These are phyloP conservation scores for Anomalospiza imberbis DNA, from an alignment of 2,797 vertebrate species.

Conservation along the genomic window DNA sequence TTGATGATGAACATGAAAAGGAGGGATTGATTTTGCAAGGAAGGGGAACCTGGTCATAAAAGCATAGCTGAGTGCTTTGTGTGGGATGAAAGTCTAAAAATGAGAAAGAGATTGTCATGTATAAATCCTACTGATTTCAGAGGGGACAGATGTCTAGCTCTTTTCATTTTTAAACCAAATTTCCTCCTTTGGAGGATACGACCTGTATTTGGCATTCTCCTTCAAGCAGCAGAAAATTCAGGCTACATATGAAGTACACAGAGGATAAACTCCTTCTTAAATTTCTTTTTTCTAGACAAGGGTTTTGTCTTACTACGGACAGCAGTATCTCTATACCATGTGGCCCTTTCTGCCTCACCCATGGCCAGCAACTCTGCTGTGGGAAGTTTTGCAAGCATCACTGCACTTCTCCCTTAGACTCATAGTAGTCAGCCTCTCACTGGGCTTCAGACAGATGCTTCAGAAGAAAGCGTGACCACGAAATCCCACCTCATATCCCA, in stretches of 20 bases:
- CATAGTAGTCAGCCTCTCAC: not conserved
- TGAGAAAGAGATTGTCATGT: not conserved
- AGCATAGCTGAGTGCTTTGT: not conserved
- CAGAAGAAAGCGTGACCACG: not conserved
- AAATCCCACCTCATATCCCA: not conserved
- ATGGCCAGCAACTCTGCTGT: not conserved
- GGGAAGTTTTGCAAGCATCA: not conserved
- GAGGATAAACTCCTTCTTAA: not conserved
- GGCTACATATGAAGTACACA: not conserved
- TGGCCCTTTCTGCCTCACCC: not conserved
- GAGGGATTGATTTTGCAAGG: not conserved
- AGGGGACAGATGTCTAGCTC: not conserved
- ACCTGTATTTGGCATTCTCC: not conserved
- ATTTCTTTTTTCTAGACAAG: not conserved
- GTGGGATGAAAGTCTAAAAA: not conserved
- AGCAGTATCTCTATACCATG: not conserved
- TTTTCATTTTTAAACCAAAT: not conserved
- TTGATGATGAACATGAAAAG: not conserved
- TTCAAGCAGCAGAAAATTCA: not conserved
- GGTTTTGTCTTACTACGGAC: not conserved
- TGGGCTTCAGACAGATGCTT: not conserved
- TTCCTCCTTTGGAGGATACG: not conserved
- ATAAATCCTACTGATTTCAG: not conserved
- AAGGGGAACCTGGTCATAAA: not conserved
- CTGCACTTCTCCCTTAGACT: not conserved